phyloP scores from a whole-genome alignment of 2,797 vertebrate species.

The Pipistrellus kuhlii region DNA sequence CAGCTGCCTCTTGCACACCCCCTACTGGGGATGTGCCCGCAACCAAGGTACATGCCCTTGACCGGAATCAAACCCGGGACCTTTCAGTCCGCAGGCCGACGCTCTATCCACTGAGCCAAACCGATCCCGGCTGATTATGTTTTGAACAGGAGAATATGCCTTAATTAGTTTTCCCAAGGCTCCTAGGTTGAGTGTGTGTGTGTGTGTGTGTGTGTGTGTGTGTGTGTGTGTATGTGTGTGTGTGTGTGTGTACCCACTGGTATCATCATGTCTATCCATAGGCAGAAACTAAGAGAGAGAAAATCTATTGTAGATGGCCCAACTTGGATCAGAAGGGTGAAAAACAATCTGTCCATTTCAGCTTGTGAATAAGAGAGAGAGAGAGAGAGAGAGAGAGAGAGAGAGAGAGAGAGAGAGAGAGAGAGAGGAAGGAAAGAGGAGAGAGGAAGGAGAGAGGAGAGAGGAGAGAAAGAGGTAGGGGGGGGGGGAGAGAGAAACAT shows the following conservation, averaged over 20 bases:
- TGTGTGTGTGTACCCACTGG: too few species aligned
- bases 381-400: not conserved
- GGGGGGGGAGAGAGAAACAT: not conserved
- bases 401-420: not conserved
- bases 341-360: not conserved
- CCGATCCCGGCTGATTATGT: not conserved
- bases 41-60: too few species aligned
- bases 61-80: too few species aligned
- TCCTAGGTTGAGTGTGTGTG: not conserved
- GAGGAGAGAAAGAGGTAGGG: not conserved
- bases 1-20: too few species aligned
- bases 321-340: not conserved
- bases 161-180: not conserved
- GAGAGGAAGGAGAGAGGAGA: not conserved
- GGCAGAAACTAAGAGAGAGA: not conserved
- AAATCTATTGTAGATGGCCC: not conserved
- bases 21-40: too few species aligned
- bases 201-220: too few species aligned
- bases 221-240: too few species aligned
- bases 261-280: not conserved
- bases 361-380: not conserved
- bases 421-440: too few species aligned
- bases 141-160: not conserved
- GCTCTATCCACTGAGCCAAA: too few species aligned
- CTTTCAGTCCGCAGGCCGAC: too few species aligned